Evolutionary conservation across 92 coral and sea anemone species (phyloP), one percentile per base, ranked within the genome.

Genomic region (Virgularia gustaviana): DNA sequence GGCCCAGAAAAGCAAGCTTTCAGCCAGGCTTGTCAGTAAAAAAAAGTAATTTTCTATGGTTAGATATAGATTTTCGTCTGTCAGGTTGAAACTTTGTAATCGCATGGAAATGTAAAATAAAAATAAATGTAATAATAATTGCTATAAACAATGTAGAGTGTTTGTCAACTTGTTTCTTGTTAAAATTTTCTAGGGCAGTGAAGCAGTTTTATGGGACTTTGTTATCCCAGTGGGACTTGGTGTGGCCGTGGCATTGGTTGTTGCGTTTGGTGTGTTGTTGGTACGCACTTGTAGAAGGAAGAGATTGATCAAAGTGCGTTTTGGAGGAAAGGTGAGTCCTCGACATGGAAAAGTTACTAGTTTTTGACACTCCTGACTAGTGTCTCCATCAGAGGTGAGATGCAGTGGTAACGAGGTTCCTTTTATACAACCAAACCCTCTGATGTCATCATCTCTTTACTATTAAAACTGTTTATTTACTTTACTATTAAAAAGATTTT

Each of bases 301-400:
- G 55, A 86, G 76, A 47, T 82, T 92, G 49, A 89, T 89, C 83
- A 92, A 92, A 89, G 96, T 89, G 12, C 72, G 98, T 73, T 92
- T 89, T 79, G 88, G 88, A 73, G 98, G 98, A 83, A 92, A 89
- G 94, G 98, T 92, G 19, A 18, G 83, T 45, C n/a, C 38, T n/a
- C n/a, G n/a, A n/a, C n/a, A n/a, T n/a, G n/a, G n/a, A n/a, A n/a
- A n/a, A n/a, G n/a, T n/a, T 36, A 64, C 45, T 1, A 4, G 28
- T 63, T 36, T 10, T 4, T 6, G 3, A 15, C 25, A 1, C 11
- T 2, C 15, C 37, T 32, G 3, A 18, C 11, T 12, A 49, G 2
- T 13, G 16, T 25, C 6, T 9, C 23, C n/a, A n/a, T n/a, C n/a
- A n/a, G n/a, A n/a, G n/a, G n/a, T n/a, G n/a, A n/a, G n/a, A n/a